Base-by-base conservation (phyloP, 2,888 invertebrate genomes). In the Drosophila stalkeri region DNA sequence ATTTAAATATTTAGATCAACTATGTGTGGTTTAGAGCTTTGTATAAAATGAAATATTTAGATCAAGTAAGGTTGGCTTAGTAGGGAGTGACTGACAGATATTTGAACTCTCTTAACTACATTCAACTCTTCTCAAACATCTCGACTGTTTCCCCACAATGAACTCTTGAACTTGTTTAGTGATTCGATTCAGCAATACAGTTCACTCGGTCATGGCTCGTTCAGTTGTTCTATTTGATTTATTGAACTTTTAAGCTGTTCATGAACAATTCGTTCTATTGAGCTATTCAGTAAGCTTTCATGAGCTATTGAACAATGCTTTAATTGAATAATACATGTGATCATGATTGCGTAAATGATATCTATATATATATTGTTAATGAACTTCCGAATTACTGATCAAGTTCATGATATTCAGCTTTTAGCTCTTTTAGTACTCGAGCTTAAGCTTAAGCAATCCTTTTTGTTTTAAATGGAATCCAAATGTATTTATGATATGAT, bases 261-360 rank as follows among this genome's bases (percentile, higher is more conserved):
- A 12, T 31, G 31, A 33, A 51, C 33, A 5, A 49, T 18, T 0
- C 3, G 49, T 51, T 51, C 18, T 51, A 14, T 35, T 51, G 14
- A 33, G 18, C 51, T 33, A 33, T 33, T 51, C 14, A 20, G 14
- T 18, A 6, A 20, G 33, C 33, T 18, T 33, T 33, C 18, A 12
- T 12, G 33, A 18, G 3, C 33, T 33, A 6, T 35, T 4, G 8
- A 20, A 35, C 51, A 51, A 33, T 35, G 3, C 3, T 18, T n/a
- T 51, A 51, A 51, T 51, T 51, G 18, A 51, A 51, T 51, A 51
- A 33, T 49, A 31, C 31, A 4, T 11, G n/a, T 11, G 11, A 4
- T n/a, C 47, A 31, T 49, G 49, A 49, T 9, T 8, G 31, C 11
- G 1, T n/a, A 49, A 31, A 11, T 49, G n/a, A n/a, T 16, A 27